Evolutionary conservation across 1,140 invertebrate species (phyloP), one percentile per base, ranked within the genome.

Genomic region (Aphaenogaster rudis): DNA sequence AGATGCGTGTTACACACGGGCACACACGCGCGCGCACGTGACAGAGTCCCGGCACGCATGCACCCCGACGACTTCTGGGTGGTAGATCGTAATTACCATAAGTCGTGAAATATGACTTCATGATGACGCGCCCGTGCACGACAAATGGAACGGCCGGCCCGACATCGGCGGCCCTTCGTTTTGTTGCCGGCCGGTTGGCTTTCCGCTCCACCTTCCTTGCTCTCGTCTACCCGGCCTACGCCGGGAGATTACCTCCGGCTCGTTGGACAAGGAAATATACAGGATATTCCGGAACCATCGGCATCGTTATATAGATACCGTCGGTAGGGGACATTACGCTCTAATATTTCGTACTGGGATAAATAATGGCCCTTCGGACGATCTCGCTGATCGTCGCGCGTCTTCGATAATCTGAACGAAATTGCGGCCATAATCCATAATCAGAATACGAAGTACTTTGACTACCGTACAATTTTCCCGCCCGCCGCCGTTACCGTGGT

Each of bases 91-190:
- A 94, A 95, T 95, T 95, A 95, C 93, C 94, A 94, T 94, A 94
- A 95, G 94, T 94, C 93, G 93, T 95, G 93, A 95, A 95, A 95
- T 95, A 95, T 94, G 93, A 94, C 93, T 94, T 94, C 91, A 93
- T 94, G 94, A 94, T 94, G 94, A 95, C 93, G 86, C 80, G 89
- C 54, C 86, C 61, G 88, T 84, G 33, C 85, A 88, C 89, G 92
- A 93, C 94, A 93, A 95, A 95, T 94, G 93, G 93, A 94, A 93
- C 92, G 88, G 86, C 78, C 91, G 86, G 87, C 67, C 78, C 78
- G 39, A 28, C 57, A 76, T 88, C 54, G 64, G 54, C 57, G 33
- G 59, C 21, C 36, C 57, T 74, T 86, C 69, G 50, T 74, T 88
- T 72, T 69, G 45, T 52, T 82, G 54, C 17, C 67, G 54, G 52